Base-by-base conservation (phyloP, 1,140 invertebrate species). In the Drosophila nigromelanica region DNA sequence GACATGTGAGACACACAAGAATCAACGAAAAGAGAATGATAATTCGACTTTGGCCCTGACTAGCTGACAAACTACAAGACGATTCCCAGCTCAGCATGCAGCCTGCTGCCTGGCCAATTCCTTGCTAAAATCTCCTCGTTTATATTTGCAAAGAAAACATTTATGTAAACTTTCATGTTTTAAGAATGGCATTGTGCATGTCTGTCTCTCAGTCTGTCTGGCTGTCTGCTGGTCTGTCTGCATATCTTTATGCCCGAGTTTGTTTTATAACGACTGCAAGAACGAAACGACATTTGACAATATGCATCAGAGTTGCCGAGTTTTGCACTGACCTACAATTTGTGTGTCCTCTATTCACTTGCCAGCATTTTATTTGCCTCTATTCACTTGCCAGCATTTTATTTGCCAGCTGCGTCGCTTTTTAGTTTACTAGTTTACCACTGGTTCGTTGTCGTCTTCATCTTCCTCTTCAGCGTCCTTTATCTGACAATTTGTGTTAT, bases 111-210 rank as follows among this genome's bases (percentile, higher is more conserved):
- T 39, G 4, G 51, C 47, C 33, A 33, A 21, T 48, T 21, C 37
- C 33, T 12, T n/a, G 10, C 18, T 24, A 7, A n/a, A 45, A 15
- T 52, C 58, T 43, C 30, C 51, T 71, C 48, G 21, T 54, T 77
- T 75, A 50, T 81, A 76, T 86, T 87, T 87, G 82, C 82, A 60
- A 71, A 80, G 81, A 86, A 70, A 86, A 86, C 82, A 86, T 86
- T 86, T 89, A 86, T 82, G 82, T 86, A 89, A 86, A 86, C 71
- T 86, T 87, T 87, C 50, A 89, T 78, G 69, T 70, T 87, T 82
- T 77, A 58, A 85, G 71, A 89, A 87, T 78, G 76, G 78, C 83
- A 86, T 85, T 71, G 45, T 64, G 62, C 54, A 67, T 47, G n/a
- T 14, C n/a, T 56, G 51, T 27, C 24, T 27, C 0, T 5, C 24